Evolutionary conservation across 2,113 vertebrate species (phyloP).

Genomic region (Corythaeola cristata): DNA sequence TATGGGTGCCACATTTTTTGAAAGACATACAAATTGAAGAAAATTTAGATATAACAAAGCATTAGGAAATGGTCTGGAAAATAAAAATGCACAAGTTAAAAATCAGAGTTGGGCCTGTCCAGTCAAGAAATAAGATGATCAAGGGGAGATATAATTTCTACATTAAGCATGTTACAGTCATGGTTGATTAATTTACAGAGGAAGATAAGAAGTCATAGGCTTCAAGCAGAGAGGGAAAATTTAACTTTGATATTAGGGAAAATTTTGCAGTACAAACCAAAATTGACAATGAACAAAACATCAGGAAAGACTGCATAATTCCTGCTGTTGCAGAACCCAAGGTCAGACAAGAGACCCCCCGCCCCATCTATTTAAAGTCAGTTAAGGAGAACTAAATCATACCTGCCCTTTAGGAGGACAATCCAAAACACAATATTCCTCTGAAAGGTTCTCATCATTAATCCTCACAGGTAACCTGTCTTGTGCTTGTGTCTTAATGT

Average conservation of each 20-base stretch:
- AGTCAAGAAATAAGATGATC: background rate
- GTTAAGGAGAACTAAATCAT: background rate
- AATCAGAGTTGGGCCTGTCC: background rate
- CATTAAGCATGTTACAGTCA: background rate
- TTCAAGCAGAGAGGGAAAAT: background rate
- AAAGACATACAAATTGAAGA: conserved; percentile 26
- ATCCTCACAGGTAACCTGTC: background rate
- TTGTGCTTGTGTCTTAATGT: background rate
- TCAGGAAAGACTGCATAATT: background rate
- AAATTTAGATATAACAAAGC: background rate
- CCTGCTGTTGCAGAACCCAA: background rate
- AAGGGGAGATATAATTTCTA: conserved; percentile 15
- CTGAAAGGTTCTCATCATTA: background rate
- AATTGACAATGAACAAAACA: background rate
- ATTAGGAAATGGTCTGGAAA: conserved; percentile 9
- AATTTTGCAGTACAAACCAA: background rate
- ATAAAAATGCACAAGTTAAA: background rate
- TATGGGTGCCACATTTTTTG: background rate
- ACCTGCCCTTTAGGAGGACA: background rate
- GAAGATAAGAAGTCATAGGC: background rate
- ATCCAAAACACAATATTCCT: background rate
- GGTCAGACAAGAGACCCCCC: background rate
- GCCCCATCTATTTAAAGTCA: background rate
- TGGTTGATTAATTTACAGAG: background rate
- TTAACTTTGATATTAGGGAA: background rate